phyloP scores from a whole-genome alignment of 2,113 vertebrate species.

The Myiopsitta monachus region DNA sequence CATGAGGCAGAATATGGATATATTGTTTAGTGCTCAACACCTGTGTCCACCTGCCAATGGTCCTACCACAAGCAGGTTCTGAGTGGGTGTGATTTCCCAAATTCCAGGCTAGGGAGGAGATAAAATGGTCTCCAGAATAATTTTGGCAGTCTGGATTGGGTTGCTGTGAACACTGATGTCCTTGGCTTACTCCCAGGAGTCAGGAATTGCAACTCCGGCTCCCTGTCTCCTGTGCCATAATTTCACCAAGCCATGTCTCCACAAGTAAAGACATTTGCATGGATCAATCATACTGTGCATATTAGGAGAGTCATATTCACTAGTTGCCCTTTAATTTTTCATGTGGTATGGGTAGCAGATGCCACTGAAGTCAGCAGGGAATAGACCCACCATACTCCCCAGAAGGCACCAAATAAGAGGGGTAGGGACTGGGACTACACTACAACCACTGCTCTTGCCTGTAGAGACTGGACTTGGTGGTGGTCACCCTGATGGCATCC shows the following conservation, averaged over 20 bases:
- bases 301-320: not conserved
- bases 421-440: not conserved
- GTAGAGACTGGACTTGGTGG: not conserved
- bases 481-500: not conserved
- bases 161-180: not conserved
- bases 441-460: fast-evolving
- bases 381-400: not conserved
- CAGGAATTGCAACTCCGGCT: fast-evolving
- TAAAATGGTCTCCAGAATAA: not conserved
- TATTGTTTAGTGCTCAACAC: not conserved
- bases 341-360: not conserved
- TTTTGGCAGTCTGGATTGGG: not conserved
- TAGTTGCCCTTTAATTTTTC: not conserved
- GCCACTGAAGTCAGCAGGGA: not conserved
- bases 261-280: not conserved
- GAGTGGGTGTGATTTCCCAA: not conserved
- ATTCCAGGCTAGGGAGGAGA: not conserved
- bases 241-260: not conserved
- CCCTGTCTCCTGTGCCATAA: not conserved
- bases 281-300: not conserved
- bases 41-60: not conserved
- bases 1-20: not conserved
- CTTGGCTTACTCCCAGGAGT: not conserved
- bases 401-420: not conserved
- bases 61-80: not conserved